Evolutionary conservation across 2,113 vertebrate genomes (phyloP).

Genomic region (Calidris pygmaea): DNA sequence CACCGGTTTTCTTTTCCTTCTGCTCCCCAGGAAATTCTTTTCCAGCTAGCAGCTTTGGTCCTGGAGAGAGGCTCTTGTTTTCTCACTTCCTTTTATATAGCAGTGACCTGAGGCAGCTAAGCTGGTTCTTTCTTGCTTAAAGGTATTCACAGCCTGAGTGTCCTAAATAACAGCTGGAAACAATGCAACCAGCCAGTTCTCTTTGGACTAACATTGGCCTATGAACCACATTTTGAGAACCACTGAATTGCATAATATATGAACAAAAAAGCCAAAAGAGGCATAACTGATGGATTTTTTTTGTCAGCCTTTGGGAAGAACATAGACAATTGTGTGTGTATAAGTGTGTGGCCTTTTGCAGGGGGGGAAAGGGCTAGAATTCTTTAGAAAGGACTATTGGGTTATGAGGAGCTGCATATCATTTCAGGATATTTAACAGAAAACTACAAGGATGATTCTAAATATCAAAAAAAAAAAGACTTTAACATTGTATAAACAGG

Average conservation of each 20-base stretch:
- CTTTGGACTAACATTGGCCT: slow-evolving; percentile 51
- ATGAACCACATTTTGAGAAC: slow-evolving; percentile 60
- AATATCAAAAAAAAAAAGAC: background rate
- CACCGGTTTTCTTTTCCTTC: slow-evolving; percentile 48
- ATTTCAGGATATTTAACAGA: background rate
- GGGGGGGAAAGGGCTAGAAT: background rate
- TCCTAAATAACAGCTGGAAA: slow-evolving; percentile 71
- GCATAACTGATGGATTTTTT: slow-evolving; percentile 45
- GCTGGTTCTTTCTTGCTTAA: slow-evolving; percentile 63
- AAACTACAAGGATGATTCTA: background rate
- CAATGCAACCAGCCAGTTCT: slow-evolving; percentile 63
- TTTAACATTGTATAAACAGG: background rate
- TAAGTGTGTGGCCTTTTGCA: slow-evolving; percentile 22
- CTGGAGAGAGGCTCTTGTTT: slow-evolving; percentile 66
- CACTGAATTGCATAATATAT: slow-evolving; percentile 62
- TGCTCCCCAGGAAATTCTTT: slow-evolving; percentile 65
- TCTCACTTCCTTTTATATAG: slow-evolving; percentile 58
- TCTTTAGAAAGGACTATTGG: background rate
- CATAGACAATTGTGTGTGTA: background rate
- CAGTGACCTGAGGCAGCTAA: slow-evolving; percentile 60
- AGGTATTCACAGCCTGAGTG: slow-evolving; percentile 66
- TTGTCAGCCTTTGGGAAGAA: slow-evolving; percentile 13
- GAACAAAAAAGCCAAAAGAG: slow-evolving; percentile 56
- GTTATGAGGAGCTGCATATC: background rate
- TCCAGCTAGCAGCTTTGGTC: slow-evolving; percentile 58